These are phyloP conservation scores for Brienomyrus brachyistius DNA, from an alignment of 2,113 vertebrate species.

Conservation along the genomic window DNA sequence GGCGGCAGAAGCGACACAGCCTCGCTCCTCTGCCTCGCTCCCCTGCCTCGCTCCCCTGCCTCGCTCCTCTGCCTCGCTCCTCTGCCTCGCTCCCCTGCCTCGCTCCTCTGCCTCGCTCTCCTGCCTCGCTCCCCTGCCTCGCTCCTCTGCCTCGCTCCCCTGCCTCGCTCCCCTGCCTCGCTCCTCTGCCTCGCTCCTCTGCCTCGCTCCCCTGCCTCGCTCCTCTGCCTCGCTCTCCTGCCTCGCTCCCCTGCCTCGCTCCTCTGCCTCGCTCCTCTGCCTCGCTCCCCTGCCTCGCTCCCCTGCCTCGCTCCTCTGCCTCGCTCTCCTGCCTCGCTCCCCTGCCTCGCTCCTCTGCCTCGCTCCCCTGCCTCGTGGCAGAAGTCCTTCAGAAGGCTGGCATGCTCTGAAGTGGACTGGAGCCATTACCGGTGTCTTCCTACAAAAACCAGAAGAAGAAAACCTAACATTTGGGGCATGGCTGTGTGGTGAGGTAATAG, in stretches of 20 bases:
- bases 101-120: too few species aligned
- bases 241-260: neutral
- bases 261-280: too few species aligned
- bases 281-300: neutral
- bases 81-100: neutral
- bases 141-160: too few species aligned
- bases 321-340: too few species aligned
- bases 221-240: too few species aligned
- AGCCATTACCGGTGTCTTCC: neutral
- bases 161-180: neutral
- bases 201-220: neutral
- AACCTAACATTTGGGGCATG: neutral
- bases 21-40: neutral
- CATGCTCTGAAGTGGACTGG: neutral
- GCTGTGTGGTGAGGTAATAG: too few species aligned
- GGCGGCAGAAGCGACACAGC: neutral
- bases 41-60: neutral
- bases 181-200: too few species aligned
- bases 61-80: too few species aligned
- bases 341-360: neutral
- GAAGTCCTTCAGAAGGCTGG: neutral
- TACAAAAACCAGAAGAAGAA: neutral
- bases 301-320: neutral
- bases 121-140: neutral
- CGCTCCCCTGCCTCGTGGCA: neutral